These are phyloP conservation scores for Chrysolina americana DNA, from an alignment of 2,888 invertebrate species.

Conservation along the genomic window DNA sequence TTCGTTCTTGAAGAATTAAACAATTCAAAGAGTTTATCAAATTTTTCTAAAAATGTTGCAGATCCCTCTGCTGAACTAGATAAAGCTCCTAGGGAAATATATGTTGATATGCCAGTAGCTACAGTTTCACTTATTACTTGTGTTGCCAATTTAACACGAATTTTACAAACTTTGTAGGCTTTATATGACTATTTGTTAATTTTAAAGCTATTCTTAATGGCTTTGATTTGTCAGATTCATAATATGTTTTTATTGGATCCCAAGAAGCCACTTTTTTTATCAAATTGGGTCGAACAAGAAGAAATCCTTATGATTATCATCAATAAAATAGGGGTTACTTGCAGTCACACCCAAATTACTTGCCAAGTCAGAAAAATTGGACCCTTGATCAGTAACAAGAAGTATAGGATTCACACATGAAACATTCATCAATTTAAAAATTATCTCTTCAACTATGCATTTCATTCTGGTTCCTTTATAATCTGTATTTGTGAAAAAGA, in stretches of 20 bases:
- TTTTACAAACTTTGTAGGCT: constrained; percentile 48
- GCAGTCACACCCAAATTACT: constrained; percentile 35
- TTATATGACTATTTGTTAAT: constrained; percentile 48
- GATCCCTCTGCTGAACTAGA: constrained; percentile 38
- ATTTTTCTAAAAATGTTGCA: constrained; percentile 34
- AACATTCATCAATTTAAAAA: constrained; percentile 21
- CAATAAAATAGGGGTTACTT: constrained; percentile 14
- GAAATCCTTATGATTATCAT: background rate
- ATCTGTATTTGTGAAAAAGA: constrained; percentile 17
- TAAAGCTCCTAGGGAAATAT: constrained; percentile 38
- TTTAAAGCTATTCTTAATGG: constrained; percentile 41
- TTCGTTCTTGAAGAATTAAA: constrained; percentile 37
- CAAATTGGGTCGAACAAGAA: constrained; percentile 26
- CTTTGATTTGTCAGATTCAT: constrained; percentile 44
- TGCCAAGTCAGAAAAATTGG: constrained; percentile 38
- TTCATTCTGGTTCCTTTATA: background rate
- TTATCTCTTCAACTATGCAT: constrained; percentile 12
- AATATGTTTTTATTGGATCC: constrained; percentile 42
- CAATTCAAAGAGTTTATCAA: constrained; percentile 45
- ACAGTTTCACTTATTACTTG: constrained; percentile 51
- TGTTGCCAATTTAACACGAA: constrained; percentile 46
- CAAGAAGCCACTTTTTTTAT: constrained; percentile 34
- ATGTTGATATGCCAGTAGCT: constrained; percentile 42
- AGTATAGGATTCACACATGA: constrained; percentile 20
- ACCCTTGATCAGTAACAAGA: constrained; percentile 37